Conservation (phyloP, 2,113 vertebrate genomes). For the Aythya baeri region DNA sequence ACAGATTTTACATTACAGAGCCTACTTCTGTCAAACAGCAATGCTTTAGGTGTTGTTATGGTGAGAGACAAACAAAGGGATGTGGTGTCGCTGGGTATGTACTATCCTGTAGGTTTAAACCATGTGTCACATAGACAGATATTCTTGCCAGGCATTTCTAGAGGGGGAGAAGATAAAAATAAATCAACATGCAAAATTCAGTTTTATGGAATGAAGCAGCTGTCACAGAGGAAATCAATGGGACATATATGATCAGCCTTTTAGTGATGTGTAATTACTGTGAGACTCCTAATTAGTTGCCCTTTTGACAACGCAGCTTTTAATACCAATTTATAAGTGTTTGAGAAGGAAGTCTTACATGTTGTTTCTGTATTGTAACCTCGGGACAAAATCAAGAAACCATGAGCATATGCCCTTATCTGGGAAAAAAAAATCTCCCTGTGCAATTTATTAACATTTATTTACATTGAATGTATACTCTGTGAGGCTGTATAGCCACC, state of each 20-base stretch:
- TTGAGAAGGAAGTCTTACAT: background rate
- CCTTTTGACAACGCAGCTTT: background rate
- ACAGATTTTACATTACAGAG: background rate
- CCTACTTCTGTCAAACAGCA: background rate
- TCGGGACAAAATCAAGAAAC: background rate
- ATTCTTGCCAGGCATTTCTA: background rate
- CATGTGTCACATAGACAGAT: background rate
- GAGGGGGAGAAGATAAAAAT: background rate
- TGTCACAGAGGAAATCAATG: constrained; percentile 23
- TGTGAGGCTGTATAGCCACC: background rate
- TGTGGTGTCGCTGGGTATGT: background rate
- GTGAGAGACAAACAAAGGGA: background rate
- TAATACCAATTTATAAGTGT: constrained; percentile 25
- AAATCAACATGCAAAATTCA: background rate
- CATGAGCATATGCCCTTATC: background rate
- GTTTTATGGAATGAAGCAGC: background rate
- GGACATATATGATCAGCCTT: background rate
- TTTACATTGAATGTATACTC: background rate
- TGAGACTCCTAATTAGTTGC: constrained; percentile 36
- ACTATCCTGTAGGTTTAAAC: background rate
- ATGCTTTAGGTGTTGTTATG: background rate
- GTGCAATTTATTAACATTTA: background rate
- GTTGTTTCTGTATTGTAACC: constrained; percentile 4
- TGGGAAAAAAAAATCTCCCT: background rate
- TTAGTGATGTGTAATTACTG: constrained; percentile 33